A percentile compares a stretch with the other conserved stretches of the same genome.
Evolutionary conservation across 2,797 vertebrate species (phyloP).

Genomic region (Hydrolagus colliei): DNA sequence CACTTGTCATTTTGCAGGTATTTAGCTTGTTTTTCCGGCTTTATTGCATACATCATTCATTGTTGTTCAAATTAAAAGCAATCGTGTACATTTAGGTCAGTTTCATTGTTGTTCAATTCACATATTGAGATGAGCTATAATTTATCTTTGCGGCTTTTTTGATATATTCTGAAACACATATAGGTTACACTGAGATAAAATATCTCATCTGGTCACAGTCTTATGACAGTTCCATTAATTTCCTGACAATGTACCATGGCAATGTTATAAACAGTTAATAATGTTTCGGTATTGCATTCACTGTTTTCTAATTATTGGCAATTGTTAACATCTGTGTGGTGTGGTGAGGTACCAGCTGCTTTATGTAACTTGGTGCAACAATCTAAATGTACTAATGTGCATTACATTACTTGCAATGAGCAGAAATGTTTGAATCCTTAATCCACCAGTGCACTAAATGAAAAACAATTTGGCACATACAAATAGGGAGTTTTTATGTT

Average conservation of each 20-base stretch:
- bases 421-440: background rate
- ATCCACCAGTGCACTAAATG: background rate
- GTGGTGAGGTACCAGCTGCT: no score
- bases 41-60: background rate
- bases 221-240: no score
- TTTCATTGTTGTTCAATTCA: background rate
- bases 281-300: background rate
- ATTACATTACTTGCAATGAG: background rate
- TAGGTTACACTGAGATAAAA: background rate
- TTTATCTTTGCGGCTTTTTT: background rate
- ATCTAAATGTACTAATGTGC: background rate
- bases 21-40: background rate
- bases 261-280: background rate
- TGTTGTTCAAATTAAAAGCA: background rate
- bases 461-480: background rate
- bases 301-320: background rate
- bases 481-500: background rate
- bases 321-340: background rate
- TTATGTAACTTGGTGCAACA: background rate
- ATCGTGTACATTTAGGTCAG: background rate
- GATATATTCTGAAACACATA: background rate
- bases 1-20: constrained; percentile 92
- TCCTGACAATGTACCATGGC: no score
- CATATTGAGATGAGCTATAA: background rate
- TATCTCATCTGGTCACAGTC: background rate